phyloP scores from a whole-genome alignment of 2,113 vertebrate species.

The Actenoides hombroni region DNA sequence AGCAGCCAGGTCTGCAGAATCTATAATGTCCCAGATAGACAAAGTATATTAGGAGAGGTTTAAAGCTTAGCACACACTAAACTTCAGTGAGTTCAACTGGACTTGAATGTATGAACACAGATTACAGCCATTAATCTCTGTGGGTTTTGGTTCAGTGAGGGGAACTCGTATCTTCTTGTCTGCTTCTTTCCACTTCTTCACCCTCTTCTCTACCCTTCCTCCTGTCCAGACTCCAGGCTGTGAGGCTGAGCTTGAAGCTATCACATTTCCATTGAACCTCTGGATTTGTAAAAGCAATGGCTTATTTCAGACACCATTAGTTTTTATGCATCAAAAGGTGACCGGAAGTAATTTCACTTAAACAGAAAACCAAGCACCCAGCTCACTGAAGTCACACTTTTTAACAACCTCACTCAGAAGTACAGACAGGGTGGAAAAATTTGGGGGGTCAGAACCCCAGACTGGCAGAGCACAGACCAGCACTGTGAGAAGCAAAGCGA shows the following conservation, averaged over 20 bases:
- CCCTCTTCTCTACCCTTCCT: background rate
- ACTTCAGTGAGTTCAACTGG: background rate
- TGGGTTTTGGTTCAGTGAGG: background rate
- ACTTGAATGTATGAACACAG: background rate
- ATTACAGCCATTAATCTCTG: background rate
- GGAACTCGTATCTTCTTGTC: background rate
- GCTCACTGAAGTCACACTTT: background rate
- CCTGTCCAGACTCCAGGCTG: background rate
- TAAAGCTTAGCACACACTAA: background rate
- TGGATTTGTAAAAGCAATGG: background rate
- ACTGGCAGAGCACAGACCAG: background rate
- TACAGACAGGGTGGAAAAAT: background rate
- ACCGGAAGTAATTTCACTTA: background rate
- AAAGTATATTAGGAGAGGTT: background rate
- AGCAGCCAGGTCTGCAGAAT: background rate
- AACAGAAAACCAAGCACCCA: background rate
- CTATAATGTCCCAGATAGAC: background rate
- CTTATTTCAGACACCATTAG: background rate
- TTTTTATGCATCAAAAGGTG: background rate
- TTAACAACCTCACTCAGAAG: background rate
- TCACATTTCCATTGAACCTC: background rate
- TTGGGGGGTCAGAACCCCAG: background rate
- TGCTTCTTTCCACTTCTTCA: background rate
- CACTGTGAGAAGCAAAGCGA: rapidly evolving
- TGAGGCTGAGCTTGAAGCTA: background rate